A percentile compares a stretch with the other conserved stretches of the same genome.
Evolutionary conservation across 2,113 vertebrate genomes (phyloP).

Genomic region (Plectropomus leopardus): DNA sequence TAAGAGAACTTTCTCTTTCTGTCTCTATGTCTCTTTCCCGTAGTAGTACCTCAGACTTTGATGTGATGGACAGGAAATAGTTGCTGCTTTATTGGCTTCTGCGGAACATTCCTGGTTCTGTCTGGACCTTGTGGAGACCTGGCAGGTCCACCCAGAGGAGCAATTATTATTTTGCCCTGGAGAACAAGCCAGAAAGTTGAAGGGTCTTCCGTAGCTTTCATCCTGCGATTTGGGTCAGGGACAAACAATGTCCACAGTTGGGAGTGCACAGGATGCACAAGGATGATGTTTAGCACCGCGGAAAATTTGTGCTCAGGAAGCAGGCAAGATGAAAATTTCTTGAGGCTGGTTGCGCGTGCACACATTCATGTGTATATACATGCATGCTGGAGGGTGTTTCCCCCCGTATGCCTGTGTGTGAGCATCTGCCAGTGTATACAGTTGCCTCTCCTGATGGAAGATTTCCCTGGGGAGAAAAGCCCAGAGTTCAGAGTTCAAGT

Average conservation of each 20-base stretch:
- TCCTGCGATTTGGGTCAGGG: constrained; percentile 64
- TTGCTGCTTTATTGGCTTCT: constrained; percentile 81
- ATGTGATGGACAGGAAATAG: constrained; percentile 82
- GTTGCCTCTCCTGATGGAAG: constrained; percentile 67
- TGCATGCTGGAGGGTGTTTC: constrained; percentile 28
- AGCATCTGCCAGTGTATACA: constrained; percentile 74
- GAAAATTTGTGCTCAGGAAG: constrained; percentile 44
- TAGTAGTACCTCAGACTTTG: constrained; percentile 71
- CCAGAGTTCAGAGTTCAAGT: constrained; percentile 74
- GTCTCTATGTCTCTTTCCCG: constrained; percentile 42
- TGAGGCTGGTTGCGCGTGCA: constrained; percentile 4
- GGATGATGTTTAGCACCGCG: constrained; percentile 36
- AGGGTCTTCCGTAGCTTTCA: constrained; percentile 74
- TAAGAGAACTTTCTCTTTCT: constrained; percentile 56
- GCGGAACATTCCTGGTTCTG: constrained; percentile 77
- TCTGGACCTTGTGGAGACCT: constrained; percentile 72
- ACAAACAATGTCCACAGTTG: constrained; percentile 64
- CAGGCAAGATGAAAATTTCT: constrained; percentile 32
- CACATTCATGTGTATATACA: constrained; percentile 29
- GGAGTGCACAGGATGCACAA: constrained; percentile 36
- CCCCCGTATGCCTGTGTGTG: constrained; percentile 35
- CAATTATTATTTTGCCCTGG: constrained; percentile 71
- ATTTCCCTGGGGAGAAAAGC: constrained; percentile 55
- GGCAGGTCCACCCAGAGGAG: constrained; percentile 75
- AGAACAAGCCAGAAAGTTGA: constrained; percentile 66